Evolutionary conservation across 2,888 invertebrate species (phyloP).

Genomic region (Aleiodes testaceus): DNA sequence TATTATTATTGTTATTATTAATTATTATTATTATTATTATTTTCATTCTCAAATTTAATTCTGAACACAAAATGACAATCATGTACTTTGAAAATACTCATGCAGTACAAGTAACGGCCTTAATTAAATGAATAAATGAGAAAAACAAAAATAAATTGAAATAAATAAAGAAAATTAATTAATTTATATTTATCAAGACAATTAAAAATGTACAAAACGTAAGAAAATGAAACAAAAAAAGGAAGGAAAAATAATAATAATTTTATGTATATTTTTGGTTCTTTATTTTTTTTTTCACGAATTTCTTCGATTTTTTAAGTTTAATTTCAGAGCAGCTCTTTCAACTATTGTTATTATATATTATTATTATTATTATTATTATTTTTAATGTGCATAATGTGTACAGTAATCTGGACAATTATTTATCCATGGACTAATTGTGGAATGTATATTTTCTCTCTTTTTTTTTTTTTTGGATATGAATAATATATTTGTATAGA

Average conservation of each 20-base stretch:
- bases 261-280: no score
- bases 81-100: slow-evolving; percentile 31
- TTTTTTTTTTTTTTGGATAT: background rate
- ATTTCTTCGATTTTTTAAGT: background rate
- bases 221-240: no score
- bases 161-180: no score
- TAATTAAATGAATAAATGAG: slow-evolving; percentile 12
- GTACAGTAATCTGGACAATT: slow-evolving; percentile 27
- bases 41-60: no score
- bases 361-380: slow-evolving; percentile 1
- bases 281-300: background rate
- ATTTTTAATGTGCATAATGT: slow-evolving; percentile 16
- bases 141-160: background rate
- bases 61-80: slow-evolving; percentile 14
- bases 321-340: background rate
- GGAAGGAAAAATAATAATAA: no score
- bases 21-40: slow-evolving; percentile 1
- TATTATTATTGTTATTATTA: slow-evolving; percentile 16
- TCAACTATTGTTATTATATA: slow-evolving; percentile 1
- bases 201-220: no score
- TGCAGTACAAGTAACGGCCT: slow-evolving; percentile 43
- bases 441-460: background rate
- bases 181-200: no score
- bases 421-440: slow-evolving; percentile 20
- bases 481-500: slow-evolving; percentile 27